phyloP scores from a whole-genome alignment of 2,113 vertebrate genomes.

The Cettia cetti region DNA sequence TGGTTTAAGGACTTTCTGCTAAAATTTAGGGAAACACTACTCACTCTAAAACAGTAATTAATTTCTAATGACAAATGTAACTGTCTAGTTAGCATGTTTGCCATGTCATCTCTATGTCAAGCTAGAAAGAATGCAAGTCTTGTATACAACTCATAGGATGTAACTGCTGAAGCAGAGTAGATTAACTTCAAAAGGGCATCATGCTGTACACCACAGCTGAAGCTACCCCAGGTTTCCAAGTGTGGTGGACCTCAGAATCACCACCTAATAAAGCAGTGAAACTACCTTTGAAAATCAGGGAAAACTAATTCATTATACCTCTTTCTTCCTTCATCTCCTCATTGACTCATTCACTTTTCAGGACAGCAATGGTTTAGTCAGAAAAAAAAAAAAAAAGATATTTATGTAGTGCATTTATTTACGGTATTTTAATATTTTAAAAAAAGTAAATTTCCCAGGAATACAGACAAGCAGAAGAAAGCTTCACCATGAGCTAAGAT shows the following conservation, averaged over 20 bases:
- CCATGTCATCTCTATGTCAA: not conserved
- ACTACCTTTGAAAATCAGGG: not conserved
- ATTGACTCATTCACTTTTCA: not conserved
- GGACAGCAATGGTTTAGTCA: not conserved
- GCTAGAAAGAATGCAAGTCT: not conserved
- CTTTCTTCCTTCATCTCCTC: not conserved
- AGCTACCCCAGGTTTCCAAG: not conserved
- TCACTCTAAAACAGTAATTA: not conserved
- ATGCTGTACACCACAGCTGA: fast-evolving
- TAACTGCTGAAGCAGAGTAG: not conserved
- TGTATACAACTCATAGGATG: fast-evolving
- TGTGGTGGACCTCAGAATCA: not conserved
- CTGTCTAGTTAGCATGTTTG: not conserved
- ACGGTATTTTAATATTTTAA: not conserved
- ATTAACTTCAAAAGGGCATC: not conserved
- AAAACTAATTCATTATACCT: not conserved
- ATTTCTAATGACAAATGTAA: not conserved
- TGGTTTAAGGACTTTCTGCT: not conserved
- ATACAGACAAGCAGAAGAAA: not conserved
- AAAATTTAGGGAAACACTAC: not conserved
- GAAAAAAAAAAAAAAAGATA: not conserved
- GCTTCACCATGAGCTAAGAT: not conserved
- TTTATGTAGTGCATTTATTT: not conserved
- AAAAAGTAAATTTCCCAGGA: not conserved
- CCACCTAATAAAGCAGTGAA: not conserved